These are phyloP conservation scores for Lepeophtheirus nordmannii DNA, from an alignment of 2,888 invertebrate genomes.

Conservation along the genomic window DNA sequence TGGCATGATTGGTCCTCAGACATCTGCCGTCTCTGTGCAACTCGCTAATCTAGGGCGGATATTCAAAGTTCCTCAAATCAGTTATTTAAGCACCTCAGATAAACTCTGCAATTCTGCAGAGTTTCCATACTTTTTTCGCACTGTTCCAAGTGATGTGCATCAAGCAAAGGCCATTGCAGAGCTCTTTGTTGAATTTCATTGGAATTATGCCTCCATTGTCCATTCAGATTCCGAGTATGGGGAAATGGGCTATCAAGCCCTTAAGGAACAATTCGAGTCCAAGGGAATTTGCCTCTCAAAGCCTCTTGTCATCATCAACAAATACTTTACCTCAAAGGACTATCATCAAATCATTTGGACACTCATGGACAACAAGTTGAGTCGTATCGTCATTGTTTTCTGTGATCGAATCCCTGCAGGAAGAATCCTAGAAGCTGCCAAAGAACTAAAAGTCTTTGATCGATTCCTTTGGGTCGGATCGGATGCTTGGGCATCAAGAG, in stretches of 20 bases:
- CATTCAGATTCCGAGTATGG: constrained; percentile 45
- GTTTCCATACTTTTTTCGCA: constrained; percentile 43
- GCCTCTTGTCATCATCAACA: constrained; percentile 16
- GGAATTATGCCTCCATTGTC: constrained; percentile 38
- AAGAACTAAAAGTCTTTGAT: constrained; percentile 31
- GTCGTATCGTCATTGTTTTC: constrained; percentile 40
- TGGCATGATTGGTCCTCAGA: constrained; percentile 42
- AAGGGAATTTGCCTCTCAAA: constrained; percentile 19
- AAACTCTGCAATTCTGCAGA: constrained; percentile 39
- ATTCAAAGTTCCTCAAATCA: constrained; percentile 43
- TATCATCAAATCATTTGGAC: constrained; percentile 37
- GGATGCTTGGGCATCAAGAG: constrained; percentile 39
- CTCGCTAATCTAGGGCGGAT: constrained; percentile 40
- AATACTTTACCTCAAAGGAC: constrained; percentile 30
- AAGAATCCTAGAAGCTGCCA: constrained; percentile 37
- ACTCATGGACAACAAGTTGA: constrained; percentile 29
- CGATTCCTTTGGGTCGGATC: constrained; percentile 42
- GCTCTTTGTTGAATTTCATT: constrained; percentile 37
- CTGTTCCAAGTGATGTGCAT: constrained; percentile 43
- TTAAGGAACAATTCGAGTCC: constrained; percentile 29
- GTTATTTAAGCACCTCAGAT: constrained; percentile 42
- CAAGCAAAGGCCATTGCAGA: constrained; percentile 42
- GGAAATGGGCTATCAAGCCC: constrained; percentile 39
- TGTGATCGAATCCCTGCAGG: constrained; percentile 37
- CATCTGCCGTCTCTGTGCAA: constrained; percentile 36